Percentiles rank a stretch among this genome's conserved stretches.
These are phyloP conservation scores for Hydriomena furcata DNA, from an alignment of 2,888 invertebrate species.

Conservation along the genomic window DNA sequence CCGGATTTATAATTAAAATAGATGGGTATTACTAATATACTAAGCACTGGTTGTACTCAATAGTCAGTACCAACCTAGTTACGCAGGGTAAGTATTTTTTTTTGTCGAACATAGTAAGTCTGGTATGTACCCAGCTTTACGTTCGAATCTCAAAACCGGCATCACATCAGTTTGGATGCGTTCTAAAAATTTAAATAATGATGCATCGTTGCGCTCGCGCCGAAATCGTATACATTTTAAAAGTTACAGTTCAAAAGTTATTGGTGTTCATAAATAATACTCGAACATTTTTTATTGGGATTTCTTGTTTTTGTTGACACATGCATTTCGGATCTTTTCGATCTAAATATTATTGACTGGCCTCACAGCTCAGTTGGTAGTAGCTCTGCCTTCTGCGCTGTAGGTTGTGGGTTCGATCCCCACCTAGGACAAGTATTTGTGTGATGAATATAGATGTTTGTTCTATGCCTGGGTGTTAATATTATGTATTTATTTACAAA, in stretches of 20 bases:
- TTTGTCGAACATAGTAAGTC: background rate
- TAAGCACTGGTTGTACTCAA: no score
- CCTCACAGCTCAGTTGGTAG: no score
- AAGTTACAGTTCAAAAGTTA: conserved; percentile 41
- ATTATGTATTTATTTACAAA: no score
- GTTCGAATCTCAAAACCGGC: conserved; percentile 17
- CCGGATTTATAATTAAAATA: no score
- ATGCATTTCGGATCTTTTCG: background rate
- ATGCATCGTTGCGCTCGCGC: conserved; percentile 20
- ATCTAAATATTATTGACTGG: no score
- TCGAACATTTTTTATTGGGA: conserved; percentile 1
- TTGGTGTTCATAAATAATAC: conserved; percentile 22
- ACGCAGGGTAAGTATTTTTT: background rate
- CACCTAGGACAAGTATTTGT: no score
- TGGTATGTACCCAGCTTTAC: conserved; percentile 4
- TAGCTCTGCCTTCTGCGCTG: no score
- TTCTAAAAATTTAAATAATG: conserved; percentile 42
- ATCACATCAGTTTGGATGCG: conserved; percentile 30
- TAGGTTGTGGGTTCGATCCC: no score
- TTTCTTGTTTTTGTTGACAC: conserved; percentile 9
- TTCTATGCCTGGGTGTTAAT: no score
- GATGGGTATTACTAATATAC: no score
- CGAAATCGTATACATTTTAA: conserved; percentile 42
- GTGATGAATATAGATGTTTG: no score
- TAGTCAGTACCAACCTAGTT: no score